These are phyloP conservation scores for Anagyrus pseudococci DNA, from an alignment of 2,888 invertebrate genomes.

Conservation along the genomic window DNA sequence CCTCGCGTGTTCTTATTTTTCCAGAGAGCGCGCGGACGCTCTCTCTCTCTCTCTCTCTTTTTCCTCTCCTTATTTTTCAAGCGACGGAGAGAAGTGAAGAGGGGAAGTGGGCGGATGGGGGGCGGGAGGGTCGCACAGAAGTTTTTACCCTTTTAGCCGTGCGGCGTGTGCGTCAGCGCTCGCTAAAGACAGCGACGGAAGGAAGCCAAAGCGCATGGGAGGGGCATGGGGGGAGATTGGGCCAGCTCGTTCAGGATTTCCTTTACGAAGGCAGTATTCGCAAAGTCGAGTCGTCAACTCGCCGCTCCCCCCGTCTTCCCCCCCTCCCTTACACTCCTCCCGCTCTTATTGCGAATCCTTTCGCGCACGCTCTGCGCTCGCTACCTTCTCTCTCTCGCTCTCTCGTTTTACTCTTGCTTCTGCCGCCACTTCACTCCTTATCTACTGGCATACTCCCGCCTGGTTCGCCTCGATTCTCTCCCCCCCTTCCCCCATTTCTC, in stretches of 20 bases:
- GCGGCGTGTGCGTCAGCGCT: too few species aligned
- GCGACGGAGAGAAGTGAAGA: not conserved
- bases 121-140: not conserved
- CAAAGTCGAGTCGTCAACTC: constrained; percentile 44
- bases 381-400: constrained; percentile 27
- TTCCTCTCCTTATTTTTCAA: too few species aligned
- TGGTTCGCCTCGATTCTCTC: not conserved
- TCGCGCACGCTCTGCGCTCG: constrained; percentile 12
- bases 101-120: not conserved
- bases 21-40: too few species aligned
- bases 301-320: constrained; percentile 12
- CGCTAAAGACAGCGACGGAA: constrained; percentile 14
- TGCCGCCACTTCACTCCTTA: constrained; percentile 14
- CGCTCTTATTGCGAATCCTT: constrained; percentile 37
- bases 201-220: constrained; percentile 17
- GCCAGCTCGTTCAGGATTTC: constrained; percentile 40
- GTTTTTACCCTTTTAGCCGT: constrained; percentile 10
- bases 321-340: constrained; percentile 20
- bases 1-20: constrained; percentile 11
- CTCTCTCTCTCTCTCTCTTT: too few species aligned
- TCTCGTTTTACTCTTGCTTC: too few species aligned
- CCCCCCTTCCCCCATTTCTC: too few species aligned
- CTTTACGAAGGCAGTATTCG: constrained; percentile 41
- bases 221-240: too few species aligned
- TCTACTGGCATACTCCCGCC: not conserved